Conservation (phyloP, 2,113 vertebrate genomes). For the Paedocypris sp. region DNA sequence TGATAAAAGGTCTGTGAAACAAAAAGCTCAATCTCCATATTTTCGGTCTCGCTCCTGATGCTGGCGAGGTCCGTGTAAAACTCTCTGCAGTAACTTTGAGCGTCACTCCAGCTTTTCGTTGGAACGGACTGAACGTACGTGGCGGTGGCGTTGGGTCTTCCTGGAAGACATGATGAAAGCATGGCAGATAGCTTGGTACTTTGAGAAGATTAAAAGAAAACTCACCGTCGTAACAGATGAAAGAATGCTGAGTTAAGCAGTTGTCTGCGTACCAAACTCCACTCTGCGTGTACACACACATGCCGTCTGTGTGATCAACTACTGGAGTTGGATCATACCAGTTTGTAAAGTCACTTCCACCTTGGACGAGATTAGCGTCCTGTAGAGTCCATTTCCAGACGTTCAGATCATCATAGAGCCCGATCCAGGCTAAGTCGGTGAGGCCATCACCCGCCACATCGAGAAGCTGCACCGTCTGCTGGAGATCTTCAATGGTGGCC, state of each 20-base stretch:
- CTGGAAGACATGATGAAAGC: not conserved
- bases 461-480: not conserved
- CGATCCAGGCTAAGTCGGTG: constrained; percentile 11
- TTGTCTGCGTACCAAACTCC: not conserved
- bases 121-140: not conserved
- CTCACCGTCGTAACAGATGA: constrained; percentile 18
- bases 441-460: not conserved
- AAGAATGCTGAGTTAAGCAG: not conserved
- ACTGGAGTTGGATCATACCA: not conserved
- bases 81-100: constrained; percentile 22
- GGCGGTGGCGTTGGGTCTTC: not conserved
- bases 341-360: constrained; percentile 6
- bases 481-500: not conserved
- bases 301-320: not conserved
- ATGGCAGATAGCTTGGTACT: too few species aligned
- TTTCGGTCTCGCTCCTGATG: constrained; percentile 13
- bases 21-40: not conserved
- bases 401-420: constrained; percentile 14
- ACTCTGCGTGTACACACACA: not conserved
- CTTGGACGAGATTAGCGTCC: not conserved
- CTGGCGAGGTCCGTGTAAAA: constrained; percentile 13
- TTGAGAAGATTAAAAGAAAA: too few species aligned
- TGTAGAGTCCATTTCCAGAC: constrained; percentile 24
- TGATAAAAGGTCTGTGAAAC: not conserved
- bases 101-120: constrained; percentile 13